phyloP scores from a whole-genome alignment of 2,797 vertebrate species.

The Phylloscopus collybita region DNA sequence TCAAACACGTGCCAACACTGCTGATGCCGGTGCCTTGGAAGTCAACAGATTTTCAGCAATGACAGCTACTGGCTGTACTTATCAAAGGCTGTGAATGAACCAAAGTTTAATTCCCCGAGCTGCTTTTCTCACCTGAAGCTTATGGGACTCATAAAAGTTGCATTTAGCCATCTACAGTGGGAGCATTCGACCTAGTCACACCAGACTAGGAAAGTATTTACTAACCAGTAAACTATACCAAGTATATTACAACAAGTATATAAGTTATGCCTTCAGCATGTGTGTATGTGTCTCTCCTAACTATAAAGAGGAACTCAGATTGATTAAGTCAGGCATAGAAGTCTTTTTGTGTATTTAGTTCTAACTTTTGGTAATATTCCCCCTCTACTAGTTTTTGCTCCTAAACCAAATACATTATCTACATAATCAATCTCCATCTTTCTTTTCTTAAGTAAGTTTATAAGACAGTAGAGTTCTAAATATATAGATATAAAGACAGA shows the following conservation, averaged over 20 bases:
- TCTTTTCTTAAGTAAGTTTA: not conserved
- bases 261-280: not conserved
- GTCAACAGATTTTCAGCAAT: constrained; percentile 18
- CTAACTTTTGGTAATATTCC: not conserved
- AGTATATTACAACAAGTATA: not conserved
- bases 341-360: not conserved
- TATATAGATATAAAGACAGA: not conserved
- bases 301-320: not conserved
- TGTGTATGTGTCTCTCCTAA: not conserved
- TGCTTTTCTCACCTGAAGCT: constrained; percentile 8
- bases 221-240: not conserved
- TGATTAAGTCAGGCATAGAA: not conserved
- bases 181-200: not conserved
- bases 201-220: not conserved
- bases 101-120: not conserved
- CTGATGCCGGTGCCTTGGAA: not conserved
- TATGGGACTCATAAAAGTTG: not conserved
- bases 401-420: not conserved
- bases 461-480: not conserved
- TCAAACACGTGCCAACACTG: constrained; percentile 14
- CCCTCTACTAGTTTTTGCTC: not conserved
- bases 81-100: not conserved
- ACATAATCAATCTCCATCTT: not conserved
- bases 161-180: not conserved
- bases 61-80: not conserved